These are phyloP conservation scores for Drosophila barbarae DNA, from an alignment of 2,888 invertebrate genomes.

Conservation along the genomic window DNA sequence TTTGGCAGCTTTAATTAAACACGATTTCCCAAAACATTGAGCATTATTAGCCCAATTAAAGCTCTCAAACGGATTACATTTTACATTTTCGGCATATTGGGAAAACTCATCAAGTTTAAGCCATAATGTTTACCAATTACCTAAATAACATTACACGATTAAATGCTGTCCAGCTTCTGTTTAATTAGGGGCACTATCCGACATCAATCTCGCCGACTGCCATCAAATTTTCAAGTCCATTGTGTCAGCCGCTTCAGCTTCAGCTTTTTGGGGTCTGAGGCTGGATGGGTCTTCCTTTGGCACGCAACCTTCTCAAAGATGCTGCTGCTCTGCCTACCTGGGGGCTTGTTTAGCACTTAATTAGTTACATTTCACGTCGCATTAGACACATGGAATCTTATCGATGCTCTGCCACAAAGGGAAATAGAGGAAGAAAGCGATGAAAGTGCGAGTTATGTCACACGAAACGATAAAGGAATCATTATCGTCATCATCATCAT, in stretches of 20 bases:
- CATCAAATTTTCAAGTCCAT: constrained; percentile 7
- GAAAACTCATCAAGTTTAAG: not conserved
- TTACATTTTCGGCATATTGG: not conserved
- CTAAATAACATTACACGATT: constrained; percentile 10
- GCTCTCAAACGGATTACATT: constrained; percentile 1
- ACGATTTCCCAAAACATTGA: not conserved
- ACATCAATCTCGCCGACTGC: not conserved
- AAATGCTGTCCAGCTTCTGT: constrained; percentile 5
- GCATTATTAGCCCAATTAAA: not conserved
- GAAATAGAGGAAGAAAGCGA: constrained; percentile 52
- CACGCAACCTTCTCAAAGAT: constrained; percentile 4
- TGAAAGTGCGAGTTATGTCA: constrained; percentile 57
- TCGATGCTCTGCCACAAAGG: constrained; percentile 1
- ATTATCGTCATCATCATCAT: constrained; percentile 23
- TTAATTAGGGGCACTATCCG: constrained; percentile 8
- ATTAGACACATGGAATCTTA: constrained; percentile 36
- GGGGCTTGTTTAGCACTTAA: constrained; percentile 54
- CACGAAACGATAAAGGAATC: constrained; percentile 52
- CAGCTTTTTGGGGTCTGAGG: not conserved
- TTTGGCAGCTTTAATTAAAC: constrained; percentile 8
- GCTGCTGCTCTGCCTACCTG: constrained; percentile 2
- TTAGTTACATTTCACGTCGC: constrained; percentile 63
- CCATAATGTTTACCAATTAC: constrained; percentile 8
- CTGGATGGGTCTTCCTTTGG: constrained; percentile 1
- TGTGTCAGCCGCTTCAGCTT: not conserved